These are phyloP conservation scores for Corythoichthys intestinalis DNA, from an alignment of 2,113 vertebrate species.

Conservation along the genomic window DNA sequence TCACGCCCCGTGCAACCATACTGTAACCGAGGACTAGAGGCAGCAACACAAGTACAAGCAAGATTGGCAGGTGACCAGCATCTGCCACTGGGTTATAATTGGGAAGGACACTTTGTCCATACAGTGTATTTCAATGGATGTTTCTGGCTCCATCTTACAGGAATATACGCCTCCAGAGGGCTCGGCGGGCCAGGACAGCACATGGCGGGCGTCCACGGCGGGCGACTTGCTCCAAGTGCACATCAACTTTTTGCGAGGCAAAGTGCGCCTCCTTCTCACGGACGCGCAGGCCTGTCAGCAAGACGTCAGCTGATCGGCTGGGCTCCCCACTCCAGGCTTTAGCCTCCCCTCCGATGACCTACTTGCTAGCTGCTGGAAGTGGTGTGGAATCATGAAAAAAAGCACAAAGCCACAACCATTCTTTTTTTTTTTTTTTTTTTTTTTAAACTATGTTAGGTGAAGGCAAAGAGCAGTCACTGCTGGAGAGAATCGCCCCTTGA, in stretches of 20 bases:
- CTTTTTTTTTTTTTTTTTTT: slow-evolving; percentile 3
- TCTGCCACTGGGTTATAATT: no score
- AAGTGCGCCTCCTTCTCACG: slow-evolving; percentile 68
- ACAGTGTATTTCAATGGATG: background rate
- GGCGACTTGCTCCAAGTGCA: slow-evolving; percentile 72
- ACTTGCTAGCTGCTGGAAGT: slow-evolving; percentile 34
- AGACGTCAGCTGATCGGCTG: slow-evolving; percentile 65
- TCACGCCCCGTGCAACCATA: no score
- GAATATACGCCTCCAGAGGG: slow-evolving; percentile 59
- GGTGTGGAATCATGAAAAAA: background rate
- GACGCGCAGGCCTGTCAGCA: slow-evolving; percentile 67
- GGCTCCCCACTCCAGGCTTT: slow-evolving; percentile 13
- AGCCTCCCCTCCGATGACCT: slow-evolving; percentile 43
- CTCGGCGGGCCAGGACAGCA: slow-evolving; percentile 42
- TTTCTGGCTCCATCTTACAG: slow-evolving; percentile 31
- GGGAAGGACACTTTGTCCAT: no score
- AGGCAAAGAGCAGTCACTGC: slow-evolving; percentile 29
- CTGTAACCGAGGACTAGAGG: no score
- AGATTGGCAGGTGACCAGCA: no score
- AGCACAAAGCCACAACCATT: slow-evolving; percentile 17
- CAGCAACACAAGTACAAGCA: no score
- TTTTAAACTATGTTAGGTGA: background rate
- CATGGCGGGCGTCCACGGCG: slow-evolving; percentile 60
- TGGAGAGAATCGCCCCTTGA: slow-evolving; percentile 46
- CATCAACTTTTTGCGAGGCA: slow-evolving; percentile 75